A percentile compares a stretch with the other conserved stretches of the same genome.
Conservation (phyloP, 2,113 vertebrate genomes). For the Malurus alboscapulatus region DNA sequence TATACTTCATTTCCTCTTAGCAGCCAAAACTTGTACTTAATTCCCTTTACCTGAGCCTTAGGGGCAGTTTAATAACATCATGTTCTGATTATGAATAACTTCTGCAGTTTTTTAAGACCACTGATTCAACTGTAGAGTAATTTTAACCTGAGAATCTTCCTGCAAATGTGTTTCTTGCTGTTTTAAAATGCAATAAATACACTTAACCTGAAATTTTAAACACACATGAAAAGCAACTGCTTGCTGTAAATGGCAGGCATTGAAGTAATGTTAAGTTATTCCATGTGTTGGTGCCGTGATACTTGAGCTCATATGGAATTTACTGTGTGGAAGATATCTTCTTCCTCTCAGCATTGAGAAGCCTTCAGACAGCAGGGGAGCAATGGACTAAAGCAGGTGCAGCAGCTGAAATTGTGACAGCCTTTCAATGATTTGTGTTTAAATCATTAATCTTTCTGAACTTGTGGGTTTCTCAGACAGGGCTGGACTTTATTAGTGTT, state of each 20-base stretch:
- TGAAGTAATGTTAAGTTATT: slow-evolving; percentile 31
- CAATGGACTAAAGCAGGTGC: slow-evolving; percentile 34
- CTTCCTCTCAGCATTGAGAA: background rate
- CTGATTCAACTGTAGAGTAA: background rate
- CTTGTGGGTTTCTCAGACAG: background rate
- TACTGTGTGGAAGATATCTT: background rate
- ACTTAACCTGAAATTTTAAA: background rate
- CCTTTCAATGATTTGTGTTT: background rate
- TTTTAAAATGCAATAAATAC: background rate
- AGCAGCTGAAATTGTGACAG: background rate
- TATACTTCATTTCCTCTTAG: background rate
- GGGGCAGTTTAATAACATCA: background rate
- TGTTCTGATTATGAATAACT: background rate
- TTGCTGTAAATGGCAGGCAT: background rate
- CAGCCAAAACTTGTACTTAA: background rate
- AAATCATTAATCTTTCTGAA: background rate
- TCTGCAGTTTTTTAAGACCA: background rate
- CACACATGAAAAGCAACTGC: background rate
- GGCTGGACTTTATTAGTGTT: background rate
- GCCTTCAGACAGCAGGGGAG: slow-evolving; percentile 9
- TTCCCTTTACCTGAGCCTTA: background rate
- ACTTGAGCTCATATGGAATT: slow-evolving; percentile 7
- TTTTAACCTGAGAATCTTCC: background rate
- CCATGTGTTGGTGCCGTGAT: slow-evolving; percentile 31
- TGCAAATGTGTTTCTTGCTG: background rate